Percentiles rank a stretch among this genome's conserved stretches.
Evolutionary conservation across 2,888 invertebrate genomes (phyloP).

Genomic region (Aphodius granarius): DNA sequence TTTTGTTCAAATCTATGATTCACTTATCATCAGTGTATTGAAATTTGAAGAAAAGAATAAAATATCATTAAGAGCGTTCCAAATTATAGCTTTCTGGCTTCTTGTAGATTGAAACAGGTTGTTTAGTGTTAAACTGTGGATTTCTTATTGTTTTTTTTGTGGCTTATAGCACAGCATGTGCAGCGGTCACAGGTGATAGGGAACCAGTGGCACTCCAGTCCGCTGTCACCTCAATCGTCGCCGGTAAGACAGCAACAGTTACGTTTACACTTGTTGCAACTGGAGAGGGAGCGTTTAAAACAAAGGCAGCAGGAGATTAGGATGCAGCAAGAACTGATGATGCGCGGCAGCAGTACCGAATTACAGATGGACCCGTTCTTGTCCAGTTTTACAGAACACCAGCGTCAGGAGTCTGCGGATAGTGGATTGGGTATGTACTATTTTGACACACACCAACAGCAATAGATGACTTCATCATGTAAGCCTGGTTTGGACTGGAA

Average conservation of each 20-base stretch:
- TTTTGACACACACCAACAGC: slow-evolving; percentile 29
- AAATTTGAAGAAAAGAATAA: neutral
- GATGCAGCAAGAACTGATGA: slow-evolving; percentile 79
- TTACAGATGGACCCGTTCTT: slow-evolving; percentile 78
- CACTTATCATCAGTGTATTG: neutral
- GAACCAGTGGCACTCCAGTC: slow-evolving; percentile 49
- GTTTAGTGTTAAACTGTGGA: no score
- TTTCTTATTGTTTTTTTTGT: slow-evolving; percentile 16
- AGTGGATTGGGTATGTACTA: slow-evolving; percentile 76
- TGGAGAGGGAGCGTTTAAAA: slow-evolving; percentile 86
- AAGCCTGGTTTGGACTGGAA: slow-evolving; percentile 20
- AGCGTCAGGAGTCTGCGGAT: slow-evolving; percentile 92
- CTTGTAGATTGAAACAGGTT: neutral
- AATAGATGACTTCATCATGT: slow-evolving; percentile 26
- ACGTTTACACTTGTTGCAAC: slow-evolving; percentile 79
- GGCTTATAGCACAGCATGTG: slow-evolving; percentile 56
- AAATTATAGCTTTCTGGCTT: neutral
- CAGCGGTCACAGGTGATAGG: slow-evolving; percentile 54
- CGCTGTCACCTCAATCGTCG: slow-evolving; percentile 58
- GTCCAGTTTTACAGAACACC: slow-evolving; percentile 82
- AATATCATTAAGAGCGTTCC: neutral
- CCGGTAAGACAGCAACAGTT: slow-evolving; percentile 73
- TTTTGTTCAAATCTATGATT: neutral
- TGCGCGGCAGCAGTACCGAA: slow-evolving; percentile 66
- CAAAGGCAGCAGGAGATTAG: slow-evolving; percentile 88